Percentiles rank a stretch among this genome's conserved stretches.
Evolutionary conservation across 2,797 vertebrate species (phyloP).

Genomic region (Hydrolagus colliei): DNA sequence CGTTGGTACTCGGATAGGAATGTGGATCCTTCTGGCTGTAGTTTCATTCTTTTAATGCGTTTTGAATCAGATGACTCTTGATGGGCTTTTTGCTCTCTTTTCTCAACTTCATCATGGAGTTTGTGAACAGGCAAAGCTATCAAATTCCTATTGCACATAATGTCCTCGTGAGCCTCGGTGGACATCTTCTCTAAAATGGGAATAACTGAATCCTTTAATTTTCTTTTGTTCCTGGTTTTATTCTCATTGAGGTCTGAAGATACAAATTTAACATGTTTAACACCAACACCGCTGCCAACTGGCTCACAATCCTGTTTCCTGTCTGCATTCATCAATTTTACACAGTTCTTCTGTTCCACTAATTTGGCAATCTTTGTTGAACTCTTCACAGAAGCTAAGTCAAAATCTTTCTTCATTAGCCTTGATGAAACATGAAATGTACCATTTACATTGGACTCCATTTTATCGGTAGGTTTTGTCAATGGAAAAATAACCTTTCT

Average conservation of each 20-base stretch:
- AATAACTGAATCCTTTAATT: neutral
- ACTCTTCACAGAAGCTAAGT: neutral
- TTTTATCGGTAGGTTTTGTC: neutral
- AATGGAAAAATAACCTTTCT: neutral
- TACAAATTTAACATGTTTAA: slow-evolving; percentile 23
- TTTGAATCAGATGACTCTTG: neutral
- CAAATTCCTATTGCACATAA: neutral
- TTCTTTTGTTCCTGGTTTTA: neutral
- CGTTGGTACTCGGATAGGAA: neutral
- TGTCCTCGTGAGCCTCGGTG: neutral
- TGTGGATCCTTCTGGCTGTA: neutral
- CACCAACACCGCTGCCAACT: neutral
- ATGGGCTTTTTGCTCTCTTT: neutral
- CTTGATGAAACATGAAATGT: neutral
- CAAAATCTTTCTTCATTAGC: neutral
- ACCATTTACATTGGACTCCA: neutral
- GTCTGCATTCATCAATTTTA: neutral
- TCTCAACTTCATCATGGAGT: neutral
- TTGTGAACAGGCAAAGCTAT: neutral
- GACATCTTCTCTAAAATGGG: slow-evolving; percentile 6
- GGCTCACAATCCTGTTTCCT: neutral
- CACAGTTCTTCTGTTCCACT: neutral
- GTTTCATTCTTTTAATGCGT: neutral
- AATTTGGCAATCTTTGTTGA: neutral
- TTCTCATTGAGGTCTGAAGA: neutral